Conservation (phyloP, 1,140 invertebrate species). For the Drosophila seguyi region DNA sequence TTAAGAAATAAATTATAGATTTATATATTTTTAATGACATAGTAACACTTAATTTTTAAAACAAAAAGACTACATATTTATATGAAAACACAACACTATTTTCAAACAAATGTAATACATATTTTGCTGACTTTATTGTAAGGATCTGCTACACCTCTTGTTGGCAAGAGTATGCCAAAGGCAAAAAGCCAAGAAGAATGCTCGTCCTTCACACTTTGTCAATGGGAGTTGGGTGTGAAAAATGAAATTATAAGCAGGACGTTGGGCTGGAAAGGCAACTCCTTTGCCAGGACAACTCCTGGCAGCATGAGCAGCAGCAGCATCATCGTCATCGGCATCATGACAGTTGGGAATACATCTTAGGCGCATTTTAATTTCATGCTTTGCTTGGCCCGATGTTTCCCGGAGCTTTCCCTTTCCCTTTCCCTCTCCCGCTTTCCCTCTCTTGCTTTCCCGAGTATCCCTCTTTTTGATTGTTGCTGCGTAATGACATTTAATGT, state of each 20-base stretch:
- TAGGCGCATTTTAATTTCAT: slow-evolving; percentile 84
- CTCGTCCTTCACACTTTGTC: slow-evolving; percentile 59
- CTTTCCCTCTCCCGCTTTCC: too few species aligned
- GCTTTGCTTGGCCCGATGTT: slow-evolving; percentile 66
- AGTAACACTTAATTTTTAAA: background rate
- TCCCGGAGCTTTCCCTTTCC: background rate
- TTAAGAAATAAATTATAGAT: too few species aligned
- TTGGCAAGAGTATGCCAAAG: slow-evolving; percentile 32
- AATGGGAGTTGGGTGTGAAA: slow-evolving; percentile 70
- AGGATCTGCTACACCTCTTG: background rate
- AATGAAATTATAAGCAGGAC: slow-evolving; percentile 81
- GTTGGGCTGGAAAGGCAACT: slow-evolving; percentile 44
- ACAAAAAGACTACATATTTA: background rate
- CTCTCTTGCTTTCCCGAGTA: background rate
- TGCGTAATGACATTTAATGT: slow-evolving; percentile 83
- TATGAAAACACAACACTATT: too few species aligned
- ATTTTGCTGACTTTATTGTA: too few species aligned
- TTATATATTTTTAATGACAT: background rate
- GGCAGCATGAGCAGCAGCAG: slow-evolving; percentile 2
- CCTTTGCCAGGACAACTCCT: slow-evolving; percentile 33
- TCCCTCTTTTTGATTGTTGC: slow-evolving; percentile 74
- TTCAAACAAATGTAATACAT: background rate
- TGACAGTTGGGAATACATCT: slow-evolving; percentile 80
- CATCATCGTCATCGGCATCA: slow-evolving; percentile 28
- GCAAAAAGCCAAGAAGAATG: slow-evolving; percentile 60